phyloP scores from a whole-genome alignment of 2,888 invertebrate genomes.

The Pediacus dermestoides region DNA sequence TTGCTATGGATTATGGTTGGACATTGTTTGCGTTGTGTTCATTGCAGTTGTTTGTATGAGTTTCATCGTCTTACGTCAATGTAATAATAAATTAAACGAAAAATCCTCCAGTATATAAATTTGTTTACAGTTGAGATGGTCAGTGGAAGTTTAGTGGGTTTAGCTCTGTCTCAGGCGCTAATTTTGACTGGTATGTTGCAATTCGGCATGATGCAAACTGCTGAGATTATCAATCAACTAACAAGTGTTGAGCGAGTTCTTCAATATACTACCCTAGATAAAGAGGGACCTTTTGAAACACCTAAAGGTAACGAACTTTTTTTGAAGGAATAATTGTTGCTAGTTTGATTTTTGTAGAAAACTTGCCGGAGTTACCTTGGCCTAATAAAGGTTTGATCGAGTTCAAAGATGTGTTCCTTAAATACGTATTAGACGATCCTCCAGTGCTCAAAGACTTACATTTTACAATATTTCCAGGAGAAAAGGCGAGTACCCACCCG shows the following conservation, averaged over 20 bases:
- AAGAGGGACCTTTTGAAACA: conserved; percentile 64
- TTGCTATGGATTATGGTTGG: conserved; percentile 30
- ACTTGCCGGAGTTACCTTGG: conserved; percentile 58
- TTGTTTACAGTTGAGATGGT: conserved; percentile 16
- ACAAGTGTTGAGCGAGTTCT: conserved; percentile 78
- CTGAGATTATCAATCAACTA: conserved; percentile 72
- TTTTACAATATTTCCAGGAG: conserved; percentile 59
- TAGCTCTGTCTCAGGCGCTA: conserved; percentile 50
- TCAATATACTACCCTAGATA: conserved; percentile 70
- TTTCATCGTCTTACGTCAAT: conserved; percentile 46
- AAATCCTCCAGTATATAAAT: background rate
- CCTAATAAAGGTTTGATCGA: conserved; percentile 58
- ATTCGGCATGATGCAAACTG: conserved; percentile 74
- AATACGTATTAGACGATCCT: conserved; percentile 59
- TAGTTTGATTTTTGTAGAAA: too few relatives aligned
- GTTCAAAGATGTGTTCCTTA: conserved; percentile 61
- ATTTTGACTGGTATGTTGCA: conserved; percentile 78
- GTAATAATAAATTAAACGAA: conserved; percentile 25
- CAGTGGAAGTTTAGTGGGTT: conserved; percentile 30
- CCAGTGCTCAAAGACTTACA: conserved; percentile 70
- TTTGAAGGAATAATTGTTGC: too few relatives aligned
- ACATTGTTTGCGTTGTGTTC: conserved; percentile 59
- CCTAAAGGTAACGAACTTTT: conserved; percentile 38
- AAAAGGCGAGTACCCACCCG: conserved; percentile 54
- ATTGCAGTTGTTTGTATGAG: conserved; percentile 60